A percentile compares a stretch with the other conserved stretches of the same genome.
Evolutionary conservation across 1,140 invertebrate species (phyloP).

Genomic region (Zaprionus tsacasi): DNA sequence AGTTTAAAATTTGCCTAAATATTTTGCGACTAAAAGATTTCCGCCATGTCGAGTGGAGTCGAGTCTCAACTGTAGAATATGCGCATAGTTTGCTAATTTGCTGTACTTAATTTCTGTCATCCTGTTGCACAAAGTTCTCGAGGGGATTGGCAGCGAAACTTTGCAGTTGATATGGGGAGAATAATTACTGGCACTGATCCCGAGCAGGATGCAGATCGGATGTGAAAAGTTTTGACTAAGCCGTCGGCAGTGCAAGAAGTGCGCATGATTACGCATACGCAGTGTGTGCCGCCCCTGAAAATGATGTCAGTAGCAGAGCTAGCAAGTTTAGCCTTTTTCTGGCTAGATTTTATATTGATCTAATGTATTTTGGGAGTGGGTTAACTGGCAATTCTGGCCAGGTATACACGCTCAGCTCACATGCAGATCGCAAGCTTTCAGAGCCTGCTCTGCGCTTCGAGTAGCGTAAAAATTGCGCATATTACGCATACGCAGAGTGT

Average conservation of each 20-base stretch:
- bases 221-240: neutral
- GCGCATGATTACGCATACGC: too few species aligned
- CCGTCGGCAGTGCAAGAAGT: neutral
- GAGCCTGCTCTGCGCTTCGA: too few species aligned
- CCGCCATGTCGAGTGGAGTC: conserved; percentile 34
- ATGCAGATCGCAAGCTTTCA: too few species aligned
- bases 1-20: conserved; percentile 76
- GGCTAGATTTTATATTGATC: too few species aligned
- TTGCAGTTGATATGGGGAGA: neutral
- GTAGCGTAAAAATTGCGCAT: too few species aligned
- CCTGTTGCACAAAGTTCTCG: conserved; percentile 65
- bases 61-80: conserved; percentile 18
- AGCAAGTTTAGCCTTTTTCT: too few species aligned
- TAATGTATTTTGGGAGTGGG: too few species aligned
- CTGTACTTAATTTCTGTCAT: conserved; percentile 72
- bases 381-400: too few species aligned
- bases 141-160: conserved; percentile 16
- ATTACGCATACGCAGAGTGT: neutral
- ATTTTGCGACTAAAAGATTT: conserved; percentile 78
- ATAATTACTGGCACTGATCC: conserved; percentile 33
- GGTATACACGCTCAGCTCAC: too few species aligned
- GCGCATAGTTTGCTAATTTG: conserved; percentile 69
- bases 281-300: neutral
- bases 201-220: neutral
- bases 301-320: too few species aligned